A percentile compares a stretch with the other conserved stretches of the same genome.
These are phyloP conservation scores for Caenorhabditis inopinata DNA, from an alignment of 1,140 invertebrate species.

Conservation along the genomic window DNA sequence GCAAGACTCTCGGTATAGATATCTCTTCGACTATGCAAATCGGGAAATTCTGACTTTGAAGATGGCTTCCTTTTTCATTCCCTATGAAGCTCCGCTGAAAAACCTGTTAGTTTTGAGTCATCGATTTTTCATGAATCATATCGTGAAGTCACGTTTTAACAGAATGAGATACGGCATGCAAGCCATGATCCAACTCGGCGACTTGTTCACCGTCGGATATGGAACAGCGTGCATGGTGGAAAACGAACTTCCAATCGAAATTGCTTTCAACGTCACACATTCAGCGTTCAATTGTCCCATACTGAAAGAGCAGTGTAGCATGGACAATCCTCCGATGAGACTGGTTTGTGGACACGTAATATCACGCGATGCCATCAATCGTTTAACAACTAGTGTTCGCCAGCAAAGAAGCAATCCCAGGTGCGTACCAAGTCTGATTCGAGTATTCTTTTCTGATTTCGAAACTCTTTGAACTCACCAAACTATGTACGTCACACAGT, in stretches of 20 bases:
- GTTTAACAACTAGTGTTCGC: background rate
- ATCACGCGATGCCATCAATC: slow-evolving; percentile 82
- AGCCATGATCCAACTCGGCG: background rate
- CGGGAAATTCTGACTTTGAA: background rate
- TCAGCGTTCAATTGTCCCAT: slow-evolving; percentile 98
- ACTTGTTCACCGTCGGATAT: background rate
- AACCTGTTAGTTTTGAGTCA: background rate
- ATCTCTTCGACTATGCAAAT: background rate
- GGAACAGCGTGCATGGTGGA: too few relatives aligned
- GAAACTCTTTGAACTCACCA: too few relatives aligned
- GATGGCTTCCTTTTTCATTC: background rate
- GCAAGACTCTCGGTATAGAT: background rate
- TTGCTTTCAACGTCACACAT: slow-evolving; percentile 71
- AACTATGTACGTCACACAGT: too few relatives aligned
- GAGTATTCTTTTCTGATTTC: background rate
- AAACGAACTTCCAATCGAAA: slow-evolving; percentile 20
- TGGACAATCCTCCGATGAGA: slow-evolving; percentile 92
- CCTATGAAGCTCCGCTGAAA: background rate
- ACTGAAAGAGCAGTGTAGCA: slow-evolving; percentile 88
- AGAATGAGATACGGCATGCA: background rate
- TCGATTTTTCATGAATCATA: too few relatives aligned
- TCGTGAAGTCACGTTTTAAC: too few relatives aligned
- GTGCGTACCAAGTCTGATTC: background rate
- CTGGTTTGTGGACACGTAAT: slow-evolving; percentile 96
- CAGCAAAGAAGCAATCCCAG: background rate